Evolutionary conservation across 1,140 invertebrate genomes (phyloP).

Genomic region (Paralvinella palmiformis): DNA sequence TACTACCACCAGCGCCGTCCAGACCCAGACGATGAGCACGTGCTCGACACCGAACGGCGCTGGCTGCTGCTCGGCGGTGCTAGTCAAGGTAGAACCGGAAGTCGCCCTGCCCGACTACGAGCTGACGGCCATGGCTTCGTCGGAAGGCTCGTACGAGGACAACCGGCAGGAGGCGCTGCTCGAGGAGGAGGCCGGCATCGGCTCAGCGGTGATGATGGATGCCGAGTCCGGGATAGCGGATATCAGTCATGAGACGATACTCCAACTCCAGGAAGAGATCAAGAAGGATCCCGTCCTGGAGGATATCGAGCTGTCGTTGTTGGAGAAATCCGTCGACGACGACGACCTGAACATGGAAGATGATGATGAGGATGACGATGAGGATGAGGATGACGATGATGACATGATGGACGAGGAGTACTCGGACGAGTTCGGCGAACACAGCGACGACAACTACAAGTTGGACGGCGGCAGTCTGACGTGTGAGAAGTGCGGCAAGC

Average conservation of each 20-base stretch:
- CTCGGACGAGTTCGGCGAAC: not conserved
- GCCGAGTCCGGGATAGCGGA: not conserved
- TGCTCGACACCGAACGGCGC: not conserved
- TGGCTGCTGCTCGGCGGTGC: not conserved
- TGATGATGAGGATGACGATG: not conserved
- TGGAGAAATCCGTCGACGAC: not conserved
- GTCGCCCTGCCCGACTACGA: not conserved
- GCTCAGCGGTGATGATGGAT: not conserved
- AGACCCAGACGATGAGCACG: too few species aligned
- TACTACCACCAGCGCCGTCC: too few species aligned
- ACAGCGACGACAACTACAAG: not conserved
- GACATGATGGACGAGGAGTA: not conserved
- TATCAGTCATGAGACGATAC: too few species aligned
- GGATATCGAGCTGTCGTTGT: not conserved
- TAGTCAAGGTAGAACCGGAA: conserved; percentile 5
- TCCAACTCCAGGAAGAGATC: too few species aligned
- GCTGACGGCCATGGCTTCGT: not conserved
- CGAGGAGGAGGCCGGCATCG: not conserved
- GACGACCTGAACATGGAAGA: not conserved
- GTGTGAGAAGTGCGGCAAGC: conserved; percentile 16
- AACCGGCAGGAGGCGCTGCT: not conserved
- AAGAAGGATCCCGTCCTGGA: too few species aligned
- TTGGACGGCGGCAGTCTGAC: not conserved
- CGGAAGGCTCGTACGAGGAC: not conserved
- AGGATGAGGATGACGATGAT: not conserved